These are phyloP conservation scores for Formicarius rufipectus DNA, from an alignment of 2,113 vertebrate species.

Conservation along the genomic window DNA sequence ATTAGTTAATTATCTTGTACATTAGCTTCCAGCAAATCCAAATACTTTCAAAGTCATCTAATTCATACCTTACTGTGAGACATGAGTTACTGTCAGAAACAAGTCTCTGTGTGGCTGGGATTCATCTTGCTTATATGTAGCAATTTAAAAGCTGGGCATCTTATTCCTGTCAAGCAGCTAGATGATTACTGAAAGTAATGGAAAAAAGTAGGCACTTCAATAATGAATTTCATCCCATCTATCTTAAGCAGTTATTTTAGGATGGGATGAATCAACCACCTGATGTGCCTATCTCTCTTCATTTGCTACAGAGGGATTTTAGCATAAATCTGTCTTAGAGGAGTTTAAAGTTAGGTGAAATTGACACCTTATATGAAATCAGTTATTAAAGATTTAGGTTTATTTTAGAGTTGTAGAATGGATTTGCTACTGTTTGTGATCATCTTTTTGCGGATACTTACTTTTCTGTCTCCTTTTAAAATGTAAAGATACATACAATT, in stretches of 20 bases:
- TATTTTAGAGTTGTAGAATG: background rate
- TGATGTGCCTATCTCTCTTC: background rate
- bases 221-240: background rate
- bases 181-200: background rate
- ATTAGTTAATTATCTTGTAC: background rate
- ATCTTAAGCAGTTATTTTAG: background rate
- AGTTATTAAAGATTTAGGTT: background rate
- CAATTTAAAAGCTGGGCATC: background rate
- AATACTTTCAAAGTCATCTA: background rate
- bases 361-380: background rate
- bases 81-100: background rate
- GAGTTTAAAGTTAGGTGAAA: background rate
- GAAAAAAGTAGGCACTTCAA: background rate
- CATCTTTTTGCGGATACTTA: background rate
- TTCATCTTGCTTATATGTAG: background rate
- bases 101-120: background rate
- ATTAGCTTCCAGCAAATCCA: background rate
- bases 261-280: background rate
- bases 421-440: background rate
- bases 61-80: background rate
- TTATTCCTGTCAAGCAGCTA: background rate
- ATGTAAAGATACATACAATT: background rate
- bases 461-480: background rate
- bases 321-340: background rate
- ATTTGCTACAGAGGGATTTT: background rate